A percentile compares a stretch with the other conserved stretches of the same genome.
Conservation (phyloP, 2,888 invertebrate species). For the Oxyteleia sp. region DNA sequence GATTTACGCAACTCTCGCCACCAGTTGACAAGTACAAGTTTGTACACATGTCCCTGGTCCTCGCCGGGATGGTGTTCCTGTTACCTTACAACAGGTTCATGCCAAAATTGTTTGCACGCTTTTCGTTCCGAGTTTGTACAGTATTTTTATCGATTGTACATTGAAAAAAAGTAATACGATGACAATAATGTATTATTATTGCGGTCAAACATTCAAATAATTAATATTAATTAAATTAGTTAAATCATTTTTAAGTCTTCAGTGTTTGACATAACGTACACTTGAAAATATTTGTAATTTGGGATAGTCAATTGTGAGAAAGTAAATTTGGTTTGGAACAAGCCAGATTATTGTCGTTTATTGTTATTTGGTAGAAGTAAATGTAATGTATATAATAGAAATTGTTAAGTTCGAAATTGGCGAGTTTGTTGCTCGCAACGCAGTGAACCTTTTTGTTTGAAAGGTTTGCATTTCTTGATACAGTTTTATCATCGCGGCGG, state of each 20-base stretch:
- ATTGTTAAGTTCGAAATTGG: no score
- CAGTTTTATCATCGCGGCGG: slow-evolving; percentile 97
- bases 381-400: no score
- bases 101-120: background rate
- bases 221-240: no score
- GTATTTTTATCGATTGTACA: background rate
- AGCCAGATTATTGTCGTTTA: no score
- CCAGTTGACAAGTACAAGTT: slow-evolving; percentile 92
- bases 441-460: slow-evolving; percentile 48
- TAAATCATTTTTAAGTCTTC: no score
- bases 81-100: slow-evolving; percentile 96
- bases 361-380: no score
- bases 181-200: background rate
- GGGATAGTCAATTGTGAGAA: no score
- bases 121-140: background rate
- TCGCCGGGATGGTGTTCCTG: slow-evolving; percentile 96
- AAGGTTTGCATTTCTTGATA: slow-evolving; percentile 79
- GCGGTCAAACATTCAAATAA: no score
- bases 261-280: no score
- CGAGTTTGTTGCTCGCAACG: slow-evolving; percentile 16
- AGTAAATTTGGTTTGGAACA: no score
- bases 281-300: no score
- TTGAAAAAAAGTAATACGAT: background rate
- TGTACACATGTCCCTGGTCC: slow-evolving; percentile 92
- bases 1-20: slow-evolving; percentile 90